A percentile compares a stretch with the other conserved stretches of the same genome.
Conservation (phyloP, 2,797 vertebrate species). For the Etheostoma perlongum region DNA sequence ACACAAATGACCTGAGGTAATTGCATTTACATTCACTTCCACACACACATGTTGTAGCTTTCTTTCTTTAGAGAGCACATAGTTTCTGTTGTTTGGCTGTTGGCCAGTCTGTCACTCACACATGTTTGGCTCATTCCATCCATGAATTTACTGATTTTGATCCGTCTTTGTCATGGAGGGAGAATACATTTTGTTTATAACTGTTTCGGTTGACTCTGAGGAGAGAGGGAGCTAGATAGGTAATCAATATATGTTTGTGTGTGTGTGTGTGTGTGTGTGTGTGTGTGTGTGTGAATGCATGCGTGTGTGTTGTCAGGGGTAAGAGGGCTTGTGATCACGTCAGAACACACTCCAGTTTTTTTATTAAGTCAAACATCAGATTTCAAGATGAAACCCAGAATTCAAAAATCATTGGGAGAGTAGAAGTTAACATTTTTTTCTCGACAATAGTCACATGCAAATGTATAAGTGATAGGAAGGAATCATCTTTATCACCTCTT, state of each 20-base stretch:
- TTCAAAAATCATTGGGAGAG: not conserved
- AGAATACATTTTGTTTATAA: constrained; percentile 17
- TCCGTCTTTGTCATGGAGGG: constrained; percentile 11
- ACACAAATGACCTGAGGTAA: constrained; percentile 7
- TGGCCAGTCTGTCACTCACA: not conserved
- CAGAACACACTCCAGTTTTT: not conserved
- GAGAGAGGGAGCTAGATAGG: constrained; percentile 22
- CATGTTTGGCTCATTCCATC: constrained; percentile 17
- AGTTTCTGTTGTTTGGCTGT: too few species aligned
- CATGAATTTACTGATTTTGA: constrained; percentile 25
- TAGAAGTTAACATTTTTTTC: too few species aligned
- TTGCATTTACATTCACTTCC: not conserved
- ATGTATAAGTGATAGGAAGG: not conserved
- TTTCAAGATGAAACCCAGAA: not conserved
- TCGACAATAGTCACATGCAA: too few species aligned
- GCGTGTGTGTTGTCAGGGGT: too few species aligned
- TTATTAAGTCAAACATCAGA: not conserved
- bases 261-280: constrained; percentile 9
- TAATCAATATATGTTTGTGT: constrained; percentile 29
- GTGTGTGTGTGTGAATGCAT: too few species aligned
- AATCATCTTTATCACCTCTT: not conserved
- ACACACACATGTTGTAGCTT: not conserved
- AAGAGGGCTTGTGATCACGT: not conserved
- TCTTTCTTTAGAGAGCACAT: not conserved
- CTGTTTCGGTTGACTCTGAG: constrained; percentile 5